These are phyloP conservation scores for Centropyge bicolor DNA, from an alignment of 2,797 vertebrate species.

Conservation along the genomic window DNA sequence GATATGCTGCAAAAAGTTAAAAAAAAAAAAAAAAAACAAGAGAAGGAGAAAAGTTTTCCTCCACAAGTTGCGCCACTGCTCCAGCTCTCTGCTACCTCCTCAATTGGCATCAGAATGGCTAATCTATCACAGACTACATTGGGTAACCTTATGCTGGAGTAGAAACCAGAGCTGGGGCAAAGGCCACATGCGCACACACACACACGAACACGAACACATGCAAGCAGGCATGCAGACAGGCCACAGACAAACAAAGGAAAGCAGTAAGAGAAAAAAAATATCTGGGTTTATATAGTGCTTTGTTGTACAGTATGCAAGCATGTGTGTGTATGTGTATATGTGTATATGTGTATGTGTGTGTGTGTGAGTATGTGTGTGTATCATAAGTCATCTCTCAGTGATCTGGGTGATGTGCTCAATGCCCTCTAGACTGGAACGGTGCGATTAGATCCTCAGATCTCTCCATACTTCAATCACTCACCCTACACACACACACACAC, in stretches of 20 bases:
- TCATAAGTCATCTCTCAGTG: constrained; percentile 12
- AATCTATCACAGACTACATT: constrained; percentile 75
- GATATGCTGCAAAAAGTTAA: constrained; percentile 3
- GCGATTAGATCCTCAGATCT: constrained; percentile 69
- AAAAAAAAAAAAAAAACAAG: background rate
- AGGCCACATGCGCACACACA: constrained; percentile 58
- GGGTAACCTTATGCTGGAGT: constrained; percentile 82
- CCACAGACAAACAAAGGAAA: constrained; percentile 12
- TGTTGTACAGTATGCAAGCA: background rate
- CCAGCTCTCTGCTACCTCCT: constrained; percentile 55
- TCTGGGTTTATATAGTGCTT: background rate
- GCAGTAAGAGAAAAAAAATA: background rate
- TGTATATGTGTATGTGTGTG: background rate
- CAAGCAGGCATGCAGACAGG: constrained; percentile 28
- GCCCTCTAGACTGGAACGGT: constrained; percentile 69
- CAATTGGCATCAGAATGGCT: constrained; percentile 73
- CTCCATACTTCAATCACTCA: constrained; percentile 48
- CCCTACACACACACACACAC: constrained; percentile 18
- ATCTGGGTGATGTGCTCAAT: constrained; percentile 62
- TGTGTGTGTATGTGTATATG: background rate
- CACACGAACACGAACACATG: constrained; percentile 25
- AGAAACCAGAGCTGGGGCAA: constrained; percentile 83
- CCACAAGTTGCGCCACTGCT: constrained; percentile 24
- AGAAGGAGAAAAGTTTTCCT: constrained; percentile 11
- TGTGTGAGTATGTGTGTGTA: background rate